Evolutionary conservation across 92 coral and sea anemone genomes (phyloP), one percentile per base, ranked within the genome.

Genomic region (Palythoa caribaeorum): DNA sequence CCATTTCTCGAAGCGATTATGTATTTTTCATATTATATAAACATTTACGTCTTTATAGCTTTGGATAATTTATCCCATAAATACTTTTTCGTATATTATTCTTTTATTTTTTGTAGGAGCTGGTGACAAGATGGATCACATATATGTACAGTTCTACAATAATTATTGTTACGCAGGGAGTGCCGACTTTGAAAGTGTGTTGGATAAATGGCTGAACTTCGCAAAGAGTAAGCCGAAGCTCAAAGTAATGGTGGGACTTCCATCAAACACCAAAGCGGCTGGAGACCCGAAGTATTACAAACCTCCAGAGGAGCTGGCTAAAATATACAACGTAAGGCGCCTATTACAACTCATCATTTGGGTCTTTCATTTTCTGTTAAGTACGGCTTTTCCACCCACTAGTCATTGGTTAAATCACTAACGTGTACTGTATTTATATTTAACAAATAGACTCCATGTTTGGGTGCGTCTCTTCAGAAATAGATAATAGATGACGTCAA

Each of bases 81-180:
- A n/a, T n/a, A n/a, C n/a, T n/a, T n/a, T n/a, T n/a, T n/a, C n/a
- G n/a, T n/a, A 28, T 28, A 28, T 28, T 28, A 28, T 28, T 0
- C 28, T 28, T 28, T 28, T 28, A 28, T 28, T 36, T 71, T 73
- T 21, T 77, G 2, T 84, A 94, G 97, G 93, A 28, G 89, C 86
- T 83, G 97, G 97, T 39, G 83, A 88, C 75, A 92, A 94, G 83
- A 90, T 92, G 83, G 97, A 94, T 89, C 93, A 90, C 74, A 87
- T 94, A 5, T 94, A 92, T 59, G 66, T 94, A 13, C 97, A 94
- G 87, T 94, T 94, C 79, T 94, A 94, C 81, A 94, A 94, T 91
- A 94, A 92, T 81, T 94, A 94, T 80, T 94, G 97, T 52, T 94
- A 92, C 52, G 95, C 97, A 7, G 97, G 97, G 5, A 85, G 89